These are phyloP conservation scores for Lates japonicus DNA, from an alignment of 2,797 vertebrate genomes.

Conservation along the genomic window DNA sequence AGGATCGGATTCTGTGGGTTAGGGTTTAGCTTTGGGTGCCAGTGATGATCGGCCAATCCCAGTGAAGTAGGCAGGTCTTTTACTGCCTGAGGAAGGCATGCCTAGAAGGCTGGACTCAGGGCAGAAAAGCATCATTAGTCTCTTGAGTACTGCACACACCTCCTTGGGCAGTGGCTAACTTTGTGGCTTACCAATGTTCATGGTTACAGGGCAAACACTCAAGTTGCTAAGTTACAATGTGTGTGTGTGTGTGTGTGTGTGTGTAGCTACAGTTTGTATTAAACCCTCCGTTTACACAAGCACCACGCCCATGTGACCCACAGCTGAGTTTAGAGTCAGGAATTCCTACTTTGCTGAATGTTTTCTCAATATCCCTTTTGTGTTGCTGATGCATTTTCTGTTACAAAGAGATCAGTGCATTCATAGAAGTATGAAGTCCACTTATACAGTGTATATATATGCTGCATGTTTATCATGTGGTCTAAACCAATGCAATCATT, in stretches of 20 bases:
- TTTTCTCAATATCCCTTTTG: constrained; percentile 27
- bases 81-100: background rate
- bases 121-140: background rate
- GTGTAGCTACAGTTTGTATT: constrained; percentile 2
- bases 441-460: too few species aligned
- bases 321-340: constrained; percentile 23
- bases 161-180: constrained; percentile 44
- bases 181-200: constrained; percentile 57
- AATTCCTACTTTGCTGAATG: constrained; percentile 32
- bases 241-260: constrained; percentile 9
- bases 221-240: constrained; percentile 72
- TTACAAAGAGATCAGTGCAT: background rate
- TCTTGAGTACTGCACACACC: constrained; percentile 20
- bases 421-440: background rate
- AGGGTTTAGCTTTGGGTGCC: background rate
- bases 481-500: background rate
- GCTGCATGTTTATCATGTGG: background rate
- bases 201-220: constrained; percentile 74
- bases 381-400: background rate
- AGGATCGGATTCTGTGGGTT: background rate
- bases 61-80: background rate
- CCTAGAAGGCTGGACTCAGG: constrained; percentile 55
- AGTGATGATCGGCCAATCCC: background rate
- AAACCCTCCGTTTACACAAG: constrained; percentile 37
- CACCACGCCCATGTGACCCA: constrained; percentile 67